Conservation (phyloP, 1,140 invertebrate genomes). For the Neelides sp. region DNA sequence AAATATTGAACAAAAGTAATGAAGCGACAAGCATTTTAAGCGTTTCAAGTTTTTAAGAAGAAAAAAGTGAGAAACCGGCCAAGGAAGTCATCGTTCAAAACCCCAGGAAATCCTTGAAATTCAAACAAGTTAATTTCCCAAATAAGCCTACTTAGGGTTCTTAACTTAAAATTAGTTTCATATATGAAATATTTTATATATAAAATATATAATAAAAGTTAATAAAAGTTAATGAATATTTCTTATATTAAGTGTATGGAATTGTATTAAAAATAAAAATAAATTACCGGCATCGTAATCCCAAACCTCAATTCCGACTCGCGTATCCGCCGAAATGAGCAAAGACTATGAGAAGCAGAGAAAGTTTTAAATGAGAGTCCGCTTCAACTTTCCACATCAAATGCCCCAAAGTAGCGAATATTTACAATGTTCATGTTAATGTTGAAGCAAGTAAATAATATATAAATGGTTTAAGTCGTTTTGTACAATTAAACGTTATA, state of each 20-base stretch:
- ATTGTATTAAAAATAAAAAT: too few relatives aligned
- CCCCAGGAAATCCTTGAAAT: conserved; percentile 59
- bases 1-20: conserved; percentile 1
- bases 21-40: conserved; percentile 6
- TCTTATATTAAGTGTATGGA: too few relatives aligned
- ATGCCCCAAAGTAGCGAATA: neutral
- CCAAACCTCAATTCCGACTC: conserved; percentile 58
- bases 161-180: too few relatives aligned
- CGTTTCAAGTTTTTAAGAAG: too few relatives aligned
- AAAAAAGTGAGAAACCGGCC: conserved; percentile 56
- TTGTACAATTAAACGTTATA: too few relatives aligned
- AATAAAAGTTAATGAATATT: too few relatives aligned
- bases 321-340: conserved; percentile 54
- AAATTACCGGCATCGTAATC: conserved; percentile 77
- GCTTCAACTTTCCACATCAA: conserved; percentile 9
- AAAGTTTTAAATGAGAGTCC: conserved; percentile 31
- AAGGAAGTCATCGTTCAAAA: conserved; percentile 63
- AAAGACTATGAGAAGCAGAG: conserved; percentile 44
- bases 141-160: too few relatives aligned
- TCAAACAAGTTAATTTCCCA: too few relatives aligned
- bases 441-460: neutral
- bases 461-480: neutral
- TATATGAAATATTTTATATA: too few relatives aligned
- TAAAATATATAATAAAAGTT: too few relatives aligned
- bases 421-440: neutral